Evolutionary conservation across 2,113 vertebrate genomes (phyloP).

Genomic region (Ammodytes marinus): DNA sequence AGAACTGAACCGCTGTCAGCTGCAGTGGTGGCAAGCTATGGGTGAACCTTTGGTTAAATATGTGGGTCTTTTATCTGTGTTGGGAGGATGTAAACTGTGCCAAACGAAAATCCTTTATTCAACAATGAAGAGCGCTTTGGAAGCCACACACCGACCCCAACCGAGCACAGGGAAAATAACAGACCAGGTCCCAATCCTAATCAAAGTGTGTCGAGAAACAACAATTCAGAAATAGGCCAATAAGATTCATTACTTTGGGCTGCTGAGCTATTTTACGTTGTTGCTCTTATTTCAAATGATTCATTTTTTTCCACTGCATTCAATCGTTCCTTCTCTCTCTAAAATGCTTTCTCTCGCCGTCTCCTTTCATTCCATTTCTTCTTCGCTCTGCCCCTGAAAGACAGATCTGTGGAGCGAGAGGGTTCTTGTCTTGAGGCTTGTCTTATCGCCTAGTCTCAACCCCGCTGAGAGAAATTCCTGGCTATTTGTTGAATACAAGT

Average conservation of each 20-base stretch:
- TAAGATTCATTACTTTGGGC: constrained; percentile 62
- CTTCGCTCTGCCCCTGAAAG: constrained; percentile 61
- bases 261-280: constrained; percentile 57
- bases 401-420: constrained; percentile 68
- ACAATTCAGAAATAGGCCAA: constrained; percentile 37
- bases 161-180: constrained; percentile 3
- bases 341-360: constrained; percentile 23
- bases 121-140: constrained; percentile 11
- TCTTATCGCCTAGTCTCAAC: constrained; percentile 77
- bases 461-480: constrained; percentile 74
- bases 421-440: constrained; percentile 72
- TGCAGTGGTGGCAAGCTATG: constrained; percentile 18
- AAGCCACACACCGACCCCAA: constrained; percentile 31
- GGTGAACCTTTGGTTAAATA: constrained; percentile 33
- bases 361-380: constrained; percentile 51
- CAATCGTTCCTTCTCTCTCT: constrained; percentile 19
- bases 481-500: constrained; percentile 81
- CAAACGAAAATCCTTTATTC: constrained; percentile 58
- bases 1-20: constrained; percentile 20
- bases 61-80: constrained; percentile 9
- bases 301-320: constrained; percentile 58
- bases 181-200: constrained; percentile 39
- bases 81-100: background rate
- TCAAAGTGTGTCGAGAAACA: constrained; percentile 37
- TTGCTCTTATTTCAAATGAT: constrained; percentile 67